These are phyloP conservation scores for Sitta carolinensis DNA, from an alignment of 2,797 vertebrate genomes.

Conservation along the genomic window DNA sequence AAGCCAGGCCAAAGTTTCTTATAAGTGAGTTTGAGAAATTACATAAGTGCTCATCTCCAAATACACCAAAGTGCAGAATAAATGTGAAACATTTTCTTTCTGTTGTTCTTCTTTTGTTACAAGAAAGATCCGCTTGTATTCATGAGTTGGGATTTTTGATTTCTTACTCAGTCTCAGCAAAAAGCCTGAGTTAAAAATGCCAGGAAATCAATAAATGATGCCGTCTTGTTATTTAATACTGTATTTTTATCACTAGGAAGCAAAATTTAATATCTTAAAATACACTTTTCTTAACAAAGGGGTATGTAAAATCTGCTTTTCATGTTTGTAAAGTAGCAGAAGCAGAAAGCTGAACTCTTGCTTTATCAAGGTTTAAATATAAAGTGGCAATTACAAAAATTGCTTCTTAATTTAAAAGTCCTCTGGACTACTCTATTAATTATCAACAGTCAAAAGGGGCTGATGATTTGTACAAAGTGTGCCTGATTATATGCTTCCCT, in stretches of 20 bases:
- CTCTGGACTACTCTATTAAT: constrained; percentile 9
- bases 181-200: not conserved
- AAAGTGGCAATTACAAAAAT: constrained; percentile 8
- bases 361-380: not conserved
- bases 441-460: not conserved
- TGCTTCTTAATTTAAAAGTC: constrained; percentile 4
- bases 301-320: not conserved
- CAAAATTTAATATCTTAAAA: not conserved
- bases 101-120: not conserved
- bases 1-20: not conserved
- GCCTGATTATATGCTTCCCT: not conserved
- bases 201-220: not conserved
- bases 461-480: not conserved
- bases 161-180: not conserved
- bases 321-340: not conserved
- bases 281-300: not conserved
- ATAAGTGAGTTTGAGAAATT: not conserved
- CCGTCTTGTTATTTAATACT: not conserved
- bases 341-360: not conserved
- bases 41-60: not conserved
- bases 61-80: not conserved
- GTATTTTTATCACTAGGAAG: not conserved
- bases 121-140: not conserved
- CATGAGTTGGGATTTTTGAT: not conserved
- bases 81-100: not conserved